Percentiles rank a stretch among this genome's conserved stretches.
Conservation (phyloP, 2,888 invertebrate genomes). For the Steinernema hermaphroditum region DNA sequence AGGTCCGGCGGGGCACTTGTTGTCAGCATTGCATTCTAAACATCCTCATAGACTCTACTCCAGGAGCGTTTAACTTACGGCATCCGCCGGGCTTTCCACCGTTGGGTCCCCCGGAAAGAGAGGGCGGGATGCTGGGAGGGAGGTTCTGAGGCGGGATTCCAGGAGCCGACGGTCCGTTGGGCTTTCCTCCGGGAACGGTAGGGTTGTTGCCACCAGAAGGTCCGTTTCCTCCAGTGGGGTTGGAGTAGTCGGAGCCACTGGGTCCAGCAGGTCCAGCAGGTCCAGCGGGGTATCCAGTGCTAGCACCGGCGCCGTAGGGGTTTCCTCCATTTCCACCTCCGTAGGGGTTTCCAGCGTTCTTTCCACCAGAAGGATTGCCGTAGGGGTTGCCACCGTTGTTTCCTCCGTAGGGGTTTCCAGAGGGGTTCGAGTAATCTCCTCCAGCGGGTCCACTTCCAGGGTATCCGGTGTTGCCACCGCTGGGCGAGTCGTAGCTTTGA, state of each 20-base stretch:
- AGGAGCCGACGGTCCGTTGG: not conserved
- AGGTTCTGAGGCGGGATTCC: conserved; percentile 7
- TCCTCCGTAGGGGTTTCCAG: not conserved
- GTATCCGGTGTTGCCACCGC: no score
- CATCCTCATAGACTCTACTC: no score
- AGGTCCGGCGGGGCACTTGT: conserved; percentile 49
- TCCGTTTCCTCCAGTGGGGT: not conserved
- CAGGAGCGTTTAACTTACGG: conserved; percentile 23
- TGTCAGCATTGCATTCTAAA: conserved; percentile 44
- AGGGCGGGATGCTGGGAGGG: conserved; percentile 20
- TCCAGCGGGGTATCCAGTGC: not conserved
- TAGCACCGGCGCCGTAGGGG: not conserved
- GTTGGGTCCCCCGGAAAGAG: conserved; percentile 21
- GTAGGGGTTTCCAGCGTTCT: not conserved
- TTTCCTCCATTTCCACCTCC: not conserved
- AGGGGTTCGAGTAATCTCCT: no score
- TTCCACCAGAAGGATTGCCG: not conserved
- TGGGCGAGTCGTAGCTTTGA: conserved; percentile 22
- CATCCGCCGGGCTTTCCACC: conserved; percentile 7
- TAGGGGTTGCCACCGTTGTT: not conserved
- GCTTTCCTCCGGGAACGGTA: not conserved
- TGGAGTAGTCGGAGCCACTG: conserved; percentile 2
- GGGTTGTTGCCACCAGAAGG: not conserved
- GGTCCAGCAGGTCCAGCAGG: not conserved
- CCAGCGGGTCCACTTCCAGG: no score